Conservation (phyloP, 2,113 vertebrate genomes). For the Alethe diademata region DNA sequence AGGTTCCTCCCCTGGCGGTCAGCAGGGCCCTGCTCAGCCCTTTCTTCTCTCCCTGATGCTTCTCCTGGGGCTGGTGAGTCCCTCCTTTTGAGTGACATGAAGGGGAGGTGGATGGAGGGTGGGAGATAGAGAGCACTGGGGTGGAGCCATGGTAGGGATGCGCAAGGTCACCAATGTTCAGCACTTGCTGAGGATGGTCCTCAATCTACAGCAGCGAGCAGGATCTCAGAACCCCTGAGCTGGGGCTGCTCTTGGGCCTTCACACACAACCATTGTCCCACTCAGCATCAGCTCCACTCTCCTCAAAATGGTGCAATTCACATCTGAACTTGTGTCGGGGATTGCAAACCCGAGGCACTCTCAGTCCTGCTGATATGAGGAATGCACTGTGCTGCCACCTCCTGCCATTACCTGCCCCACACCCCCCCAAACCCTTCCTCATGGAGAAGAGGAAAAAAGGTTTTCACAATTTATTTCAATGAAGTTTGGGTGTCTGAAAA, state of each 20-base stretch:
- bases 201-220: not conserved
- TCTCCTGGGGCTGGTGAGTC: not conserved
- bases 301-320: not conserved
- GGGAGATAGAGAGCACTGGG: accelerated
- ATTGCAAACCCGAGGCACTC: accelerated
- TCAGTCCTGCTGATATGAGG: not conserved
- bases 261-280: accelerated
- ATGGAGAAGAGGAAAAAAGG: not conserved
- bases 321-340: not conserved
- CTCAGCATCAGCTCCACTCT: not conserved
- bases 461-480: not conserved
- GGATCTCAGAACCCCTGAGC: accelerated
- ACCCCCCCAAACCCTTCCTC: not conserved
- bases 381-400: accelerated
- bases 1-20: not conserved
- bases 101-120: not conserved
- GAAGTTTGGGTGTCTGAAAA: not conserved
- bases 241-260: not conserved
- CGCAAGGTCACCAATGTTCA: not conserved
- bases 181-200: not conserved
- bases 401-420: not conserved
- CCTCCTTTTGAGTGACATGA: not conserved
- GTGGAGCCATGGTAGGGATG: not conserved
- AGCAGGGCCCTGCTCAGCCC: not conserved
- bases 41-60: not conserved